phyloP scores from a whole-genome alignment of 2,888 invertebrate species.

The Eumacrocentrus americanus region DNA sequence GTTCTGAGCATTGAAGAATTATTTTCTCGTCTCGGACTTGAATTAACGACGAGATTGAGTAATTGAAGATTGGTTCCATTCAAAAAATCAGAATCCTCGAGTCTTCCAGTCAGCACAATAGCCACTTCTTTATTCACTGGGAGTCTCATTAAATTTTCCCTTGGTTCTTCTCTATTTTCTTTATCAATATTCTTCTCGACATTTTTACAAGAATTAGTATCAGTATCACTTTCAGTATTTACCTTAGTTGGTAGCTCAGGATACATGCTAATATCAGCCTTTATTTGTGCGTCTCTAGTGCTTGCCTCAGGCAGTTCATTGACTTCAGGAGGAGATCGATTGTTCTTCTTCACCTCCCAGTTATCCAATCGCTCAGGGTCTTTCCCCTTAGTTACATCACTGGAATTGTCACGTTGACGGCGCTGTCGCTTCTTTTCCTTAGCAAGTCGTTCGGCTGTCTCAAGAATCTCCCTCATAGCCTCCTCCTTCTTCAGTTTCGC shows the following conservation, averaged over 20 bases:
- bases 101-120: slow-evolving; percentile 53
- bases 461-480: slow-evolving; percentile 77
- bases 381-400: slow-evolving; percentile 10
- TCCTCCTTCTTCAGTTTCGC: slow-evolving; percentile 76
- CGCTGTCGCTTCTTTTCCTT: slow-evolving; percentile 66
- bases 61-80: slow-evolving; percentile 48
- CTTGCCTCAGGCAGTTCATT: not conserved
- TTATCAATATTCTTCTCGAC: not conserved
- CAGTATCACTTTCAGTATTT: not conserved
- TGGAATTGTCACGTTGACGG: slow-evolving; percentile 41
- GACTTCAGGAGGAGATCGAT: not conserved
- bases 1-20: slow-evolving; percentile 31
- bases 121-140: slow-evolving; percentile 56
- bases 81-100: slow-evolving; percentile 53
- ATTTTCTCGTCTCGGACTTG: slow-evolving; percentile 42
- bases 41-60: slow-evolving; percentile 51
- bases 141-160: slow-evolving; percentile 39
- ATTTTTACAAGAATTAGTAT: not conserved
- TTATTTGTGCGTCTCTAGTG: slow-evolving; percentile 1
- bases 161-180: slow-evolving; percentile 1
- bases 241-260: not conserved
- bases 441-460: slow-evolving; percentile 73
- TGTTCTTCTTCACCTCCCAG: slow-evolving; percentile 16
- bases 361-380: slow-evolving; percentile 14
- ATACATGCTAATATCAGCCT: slow-evolving; percentile 3